Evolutionary conservation across 2,797 vertebrate species (phyloP).

Genomic region (Pelobates cultripes): DNA sequence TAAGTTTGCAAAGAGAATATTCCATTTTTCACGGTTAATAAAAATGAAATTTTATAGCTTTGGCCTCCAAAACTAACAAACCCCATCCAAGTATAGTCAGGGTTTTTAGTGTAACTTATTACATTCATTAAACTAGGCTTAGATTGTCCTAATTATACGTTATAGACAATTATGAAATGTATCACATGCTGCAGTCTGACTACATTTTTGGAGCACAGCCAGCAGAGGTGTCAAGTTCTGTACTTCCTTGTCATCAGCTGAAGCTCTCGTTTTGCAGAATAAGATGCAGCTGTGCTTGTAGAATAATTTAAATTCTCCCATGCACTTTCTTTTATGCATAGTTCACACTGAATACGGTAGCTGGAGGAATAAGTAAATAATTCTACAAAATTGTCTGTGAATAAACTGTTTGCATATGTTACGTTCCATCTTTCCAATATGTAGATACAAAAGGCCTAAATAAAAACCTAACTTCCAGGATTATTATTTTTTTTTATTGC

Average conservation of each 20-base stretch:
- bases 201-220: conserved; percentile 65
- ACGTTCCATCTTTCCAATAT: conserved; percentile 23
- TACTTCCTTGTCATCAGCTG: conserved; percentile 73
- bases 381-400: conserved; percentile 52
- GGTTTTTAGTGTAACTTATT: conserved; percentile 62
- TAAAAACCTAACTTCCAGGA: conserved; percentile 23
- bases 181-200: conserved; percentile 61
- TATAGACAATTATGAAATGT: conserved; percentile 73
- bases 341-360: conserved; percentile 64
- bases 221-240: conserved; percentile 71
- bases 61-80: conserved; percentile 65
- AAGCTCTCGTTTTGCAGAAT: conserved; percentile 69
- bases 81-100: conserved; percentile 63
- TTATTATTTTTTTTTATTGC: background rate
- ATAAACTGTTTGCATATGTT: conserved; percentile 49
- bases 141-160: conserved; percentile 69
- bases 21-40: conserved; percentile 64
- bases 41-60: conserved; percentile 58
- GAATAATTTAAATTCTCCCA: conserved; percentile 72
- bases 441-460: conserved; percentile 36
- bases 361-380: conserved; percentile 50
- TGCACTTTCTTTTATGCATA: conserved; percentile 67
- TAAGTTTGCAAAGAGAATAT: conserved; percentile 62
- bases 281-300: conserved; percentile 68
- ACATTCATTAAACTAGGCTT: conserved; percentile 65